Conservation (phyloP, 2,113 vertebrate species). For the Stegastes partitus region DNA sequence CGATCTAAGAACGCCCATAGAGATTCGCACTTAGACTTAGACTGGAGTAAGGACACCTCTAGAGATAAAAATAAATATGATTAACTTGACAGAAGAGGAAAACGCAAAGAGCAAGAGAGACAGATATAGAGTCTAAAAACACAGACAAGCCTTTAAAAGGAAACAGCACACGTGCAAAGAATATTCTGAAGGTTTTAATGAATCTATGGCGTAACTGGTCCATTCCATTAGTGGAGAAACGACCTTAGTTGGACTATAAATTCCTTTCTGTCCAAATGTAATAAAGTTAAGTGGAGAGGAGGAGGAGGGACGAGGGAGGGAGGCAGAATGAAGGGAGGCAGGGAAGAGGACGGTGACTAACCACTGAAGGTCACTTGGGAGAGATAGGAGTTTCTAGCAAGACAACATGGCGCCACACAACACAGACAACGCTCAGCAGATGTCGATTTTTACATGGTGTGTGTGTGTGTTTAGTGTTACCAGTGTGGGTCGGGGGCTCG, state of each 20-base stretch:
- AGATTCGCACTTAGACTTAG: conserved; percentile 27
- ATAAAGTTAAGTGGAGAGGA: conserved; percentile 88
- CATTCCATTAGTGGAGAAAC: conserved; percentile 90
- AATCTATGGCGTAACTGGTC: conserved; percentile 88
- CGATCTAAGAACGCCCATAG: conserved; percentile 15
- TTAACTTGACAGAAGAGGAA: conserved; percentile 63
- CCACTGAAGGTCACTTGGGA: conserved; percentile 80
- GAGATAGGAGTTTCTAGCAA: conserved; percentile 54
- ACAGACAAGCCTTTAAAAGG: conserved; percentile 76
- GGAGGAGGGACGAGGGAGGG: conserved; percentile 57
- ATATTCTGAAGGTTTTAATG: conserved; percentile 86
- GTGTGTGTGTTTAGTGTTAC: conserved; percentile 1
- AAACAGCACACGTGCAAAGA: conserved; percentile 81
- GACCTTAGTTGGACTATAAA: conserved; percentile 87
- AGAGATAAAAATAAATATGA: conserved; percentile 76
- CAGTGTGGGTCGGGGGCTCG: background rate
- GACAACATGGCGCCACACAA: conserved; percentile 59
- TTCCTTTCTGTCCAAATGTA: conserved; percentile 87
- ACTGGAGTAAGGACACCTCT: conserved; percentile 78
- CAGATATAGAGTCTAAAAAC: conserved; percentile 12
- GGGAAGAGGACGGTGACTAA: conserved; percentile 57
- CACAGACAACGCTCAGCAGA: background rate
- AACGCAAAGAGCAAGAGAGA: conserved; percentile 6
- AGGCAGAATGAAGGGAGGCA: conserved; percentile 50
- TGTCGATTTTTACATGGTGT: conserved; percentile 5